Evolutionary conservation across 1,140 invertebrate genomes (phyloP).

Genomic region (Panulirus ornatus): DNA sequence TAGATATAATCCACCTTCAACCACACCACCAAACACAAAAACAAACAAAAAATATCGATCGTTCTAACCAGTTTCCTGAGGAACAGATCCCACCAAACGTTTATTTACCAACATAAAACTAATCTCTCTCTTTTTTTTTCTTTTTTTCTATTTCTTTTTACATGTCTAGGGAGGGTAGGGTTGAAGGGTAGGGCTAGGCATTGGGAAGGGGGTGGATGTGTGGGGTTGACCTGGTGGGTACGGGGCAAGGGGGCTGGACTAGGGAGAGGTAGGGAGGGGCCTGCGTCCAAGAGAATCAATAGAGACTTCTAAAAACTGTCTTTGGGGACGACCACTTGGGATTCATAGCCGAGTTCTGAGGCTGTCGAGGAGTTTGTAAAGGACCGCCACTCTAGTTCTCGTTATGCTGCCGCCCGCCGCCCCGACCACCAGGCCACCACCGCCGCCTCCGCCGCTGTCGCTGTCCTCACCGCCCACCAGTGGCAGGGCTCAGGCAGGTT

Average conservation of each 20-base stretch:
- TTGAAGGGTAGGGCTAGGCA: constrained; percentile 31
- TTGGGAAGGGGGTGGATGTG: background rate
- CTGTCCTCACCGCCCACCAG: too few species aligned
- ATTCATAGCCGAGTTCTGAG: constrained; percentile 57
- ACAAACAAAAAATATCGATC: background rate
- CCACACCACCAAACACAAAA: background rate
- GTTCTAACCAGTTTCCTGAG: background rate
- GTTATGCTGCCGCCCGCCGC: background rate
- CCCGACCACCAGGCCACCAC: background rate
- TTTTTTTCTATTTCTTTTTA: background rate
- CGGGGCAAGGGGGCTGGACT: background rate
- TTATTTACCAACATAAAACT: background rate
- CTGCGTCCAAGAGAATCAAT: constrained; percentile 43
- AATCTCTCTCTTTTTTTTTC: constrained; percentile 17
- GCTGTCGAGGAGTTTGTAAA: constrained; percentile 50
- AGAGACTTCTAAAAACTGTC: constrained; percentile 60
- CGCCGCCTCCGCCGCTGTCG: background rate
- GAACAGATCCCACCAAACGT: background rate
- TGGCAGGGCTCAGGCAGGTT: too few species aligned
- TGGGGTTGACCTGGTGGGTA: background rate
- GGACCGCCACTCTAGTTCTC: constrained; percentile 8
- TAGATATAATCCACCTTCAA: background rate
- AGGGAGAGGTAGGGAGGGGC: constrained; percentile 13
- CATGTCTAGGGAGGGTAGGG: constrained; percentile 49
- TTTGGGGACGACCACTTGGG: constrained; percentile 45